A percentile compares a stretch with the other conserved stretches of the same genome.
These are phyloP conservation scores for Myiozetetes cayanensis DNA, from an alignment of 2,113 vertebrate species.

Conservation along the genomic window DNA sequence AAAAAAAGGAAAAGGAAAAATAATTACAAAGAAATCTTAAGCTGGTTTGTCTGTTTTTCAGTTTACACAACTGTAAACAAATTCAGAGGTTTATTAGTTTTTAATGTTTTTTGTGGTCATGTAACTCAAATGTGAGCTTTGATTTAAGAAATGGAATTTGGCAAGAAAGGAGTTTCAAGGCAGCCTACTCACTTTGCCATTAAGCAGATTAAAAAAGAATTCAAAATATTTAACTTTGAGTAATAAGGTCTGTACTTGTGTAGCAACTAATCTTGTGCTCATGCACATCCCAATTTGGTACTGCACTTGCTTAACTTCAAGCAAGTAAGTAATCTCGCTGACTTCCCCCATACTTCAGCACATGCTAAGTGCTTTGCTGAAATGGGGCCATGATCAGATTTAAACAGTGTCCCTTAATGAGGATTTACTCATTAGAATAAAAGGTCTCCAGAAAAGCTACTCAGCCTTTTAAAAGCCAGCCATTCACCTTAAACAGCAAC, in stretches of 20 bases:
- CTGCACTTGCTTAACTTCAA: constrained; percentile 18
- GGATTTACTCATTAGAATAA: constrained; percentile 17
- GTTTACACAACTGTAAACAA: constrained; percentile 34
- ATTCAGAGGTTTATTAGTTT: constrained; percentile 50
- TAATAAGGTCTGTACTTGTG: constrained; percentile 11
- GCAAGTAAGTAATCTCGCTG: constrained; percentile 8
- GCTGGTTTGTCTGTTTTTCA: constrained; percentile 13
- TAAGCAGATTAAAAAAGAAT: constrained; percentile 64
- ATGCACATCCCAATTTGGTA: constrained; percentile 2
- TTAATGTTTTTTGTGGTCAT: constrained; percentile 42
- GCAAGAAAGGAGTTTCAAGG: constrained; percentile 33
- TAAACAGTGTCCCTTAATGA: constrained; percentile 11
- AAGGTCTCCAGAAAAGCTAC: constrained; percentile 23
- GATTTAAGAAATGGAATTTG: constrained; percentile 52
- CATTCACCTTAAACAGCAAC: background rate
- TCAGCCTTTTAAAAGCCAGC: background rate
- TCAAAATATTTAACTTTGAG: constrained; percentile 54
- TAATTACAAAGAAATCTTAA: constrained; percentile 35
- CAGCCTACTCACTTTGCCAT: constrained; percentile 51
- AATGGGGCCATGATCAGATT: constrained; percentile 25
- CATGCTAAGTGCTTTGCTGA: constrained; percentile 19
- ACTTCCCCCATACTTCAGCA: background rate
- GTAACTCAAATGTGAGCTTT: constrained; percentile 41
- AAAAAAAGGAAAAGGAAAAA: background rate
- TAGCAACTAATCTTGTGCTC: constrained; percentile 38